These are phyloP conservation scores for Archocentrus centrarchus DNA, from an alignment of 2,113 vertebrate genomes.

Conservation along the genomic window DNA sequence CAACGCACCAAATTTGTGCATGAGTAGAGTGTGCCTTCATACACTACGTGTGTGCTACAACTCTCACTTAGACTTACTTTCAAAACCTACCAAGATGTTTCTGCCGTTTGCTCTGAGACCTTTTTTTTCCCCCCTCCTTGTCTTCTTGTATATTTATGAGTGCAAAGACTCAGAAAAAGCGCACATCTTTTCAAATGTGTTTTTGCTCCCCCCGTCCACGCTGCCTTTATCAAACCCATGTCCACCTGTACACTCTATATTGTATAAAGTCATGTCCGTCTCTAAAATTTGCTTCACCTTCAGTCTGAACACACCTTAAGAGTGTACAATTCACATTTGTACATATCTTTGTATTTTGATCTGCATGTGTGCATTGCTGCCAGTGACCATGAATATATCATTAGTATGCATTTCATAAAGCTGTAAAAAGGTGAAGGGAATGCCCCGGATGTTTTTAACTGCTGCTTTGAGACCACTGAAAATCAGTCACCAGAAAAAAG, in stretches of 20 bases:
- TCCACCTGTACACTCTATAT: slow-evolving; percentile 14
- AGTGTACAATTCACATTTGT: slow-evolving; percentile 70
- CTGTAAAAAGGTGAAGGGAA: slow-evolving; percentile 66
- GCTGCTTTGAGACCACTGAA: slow-evolving; percentile 50
- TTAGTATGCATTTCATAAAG: slow-evolving; percentile 77
- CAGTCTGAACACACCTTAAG: slow-evolving; percentile 58
- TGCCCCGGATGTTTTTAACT: slow-evolving; percentile 57
- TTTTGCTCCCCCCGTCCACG: slow-evolving; percentile 3
- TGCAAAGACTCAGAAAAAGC: not conserved
- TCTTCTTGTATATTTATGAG: not conserved
- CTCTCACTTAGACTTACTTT: slow-evolving; percentile 23
- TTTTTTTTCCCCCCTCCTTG: too few species aligned
- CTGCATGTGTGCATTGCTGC: slow-evolving; percentile 79
- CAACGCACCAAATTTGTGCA: slow-evolving; percentile 13
- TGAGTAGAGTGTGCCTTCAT: slow-evolving; percentile 54
- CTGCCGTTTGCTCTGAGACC: not conserved
- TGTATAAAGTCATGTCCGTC: slow-evolving; percentile 12
- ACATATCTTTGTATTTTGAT: slow-evolving; percentile 76
- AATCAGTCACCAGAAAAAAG: slow-evolving; percentile 11
- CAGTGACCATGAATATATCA: slow-evolving; percentile 70
- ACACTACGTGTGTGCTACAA: slow-evolving; percentile 24
- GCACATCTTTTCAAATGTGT: not conserved
- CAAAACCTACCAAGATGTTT: not conserved
- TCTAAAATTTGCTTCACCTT: slow-evolving; percentile 45
- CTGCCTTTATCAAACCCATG: slow-evolving; percentile 4